Conservation (phyloP, 2,113 vertebrate species). For the Oryzias melastigma region DNA sequence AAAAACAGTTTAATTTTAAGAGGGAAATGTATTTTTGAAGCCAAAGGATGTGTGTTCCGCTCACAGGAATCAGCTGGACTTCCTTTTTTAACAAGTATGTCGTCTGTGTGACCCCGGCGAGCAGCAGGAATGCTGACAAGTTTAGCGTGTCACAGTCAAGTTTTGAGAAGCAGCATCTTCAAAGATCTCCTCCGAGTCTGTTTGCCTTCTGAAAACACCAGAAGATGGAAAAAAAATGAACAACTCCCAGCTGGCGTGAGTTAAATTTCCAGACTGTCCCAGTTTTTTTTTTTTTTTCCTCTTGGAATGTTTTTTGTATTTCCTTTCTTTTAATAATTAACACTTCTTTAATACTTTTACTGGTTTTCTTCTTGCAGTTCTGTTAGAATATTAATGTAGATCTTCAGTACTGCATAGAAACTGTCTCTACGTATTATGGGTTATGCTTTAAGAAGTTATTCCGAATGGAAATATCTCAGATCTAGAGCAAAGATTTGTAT, state of each 20-base stretch:
- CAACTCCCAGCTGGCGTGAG: conserved; percentile 28
- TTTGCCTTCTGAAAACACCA: no score
- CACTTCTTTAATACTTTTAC: no score
- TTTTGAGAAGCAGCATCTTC: conserved; percentile 29
- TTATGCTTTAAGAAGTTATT: no score
- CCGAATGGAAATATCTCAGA: no score
- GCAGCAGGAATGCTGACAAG: conserved; percentile 15
- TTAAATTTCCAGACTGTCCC: conserved; percentile 40
- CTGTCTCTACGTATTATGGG: no score
- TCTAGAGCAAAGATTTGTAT: no score
- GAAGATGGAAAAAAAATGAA: not conserved
- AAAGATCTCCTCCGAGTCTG: not conserved
- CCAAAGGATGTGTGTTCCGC: not conserved
- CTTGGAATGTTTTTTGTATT: not conserved
- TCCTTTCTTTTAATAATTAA: not conserved
- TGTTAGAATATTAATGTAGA: no score
- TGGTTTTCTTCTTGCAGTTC: no score
- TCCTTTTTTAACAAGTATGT: conserved; percentile 3
- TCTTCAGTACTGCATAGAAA: no score
- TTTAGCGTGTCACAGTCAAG: conserved; percentile 11
- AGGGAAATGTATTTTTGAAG: no score
- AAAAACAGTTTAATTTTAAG: no score
- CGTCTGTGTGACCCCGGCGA: conserved; percentile 5
- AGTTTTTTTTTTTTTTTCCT: conserved; percentile 25
- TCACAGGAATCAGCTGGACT: not conserved